Evolutionary conservation across 2,797 vertebrate genomes (phyloP).

Genomic region (Girardinus metallicus): DNA sequence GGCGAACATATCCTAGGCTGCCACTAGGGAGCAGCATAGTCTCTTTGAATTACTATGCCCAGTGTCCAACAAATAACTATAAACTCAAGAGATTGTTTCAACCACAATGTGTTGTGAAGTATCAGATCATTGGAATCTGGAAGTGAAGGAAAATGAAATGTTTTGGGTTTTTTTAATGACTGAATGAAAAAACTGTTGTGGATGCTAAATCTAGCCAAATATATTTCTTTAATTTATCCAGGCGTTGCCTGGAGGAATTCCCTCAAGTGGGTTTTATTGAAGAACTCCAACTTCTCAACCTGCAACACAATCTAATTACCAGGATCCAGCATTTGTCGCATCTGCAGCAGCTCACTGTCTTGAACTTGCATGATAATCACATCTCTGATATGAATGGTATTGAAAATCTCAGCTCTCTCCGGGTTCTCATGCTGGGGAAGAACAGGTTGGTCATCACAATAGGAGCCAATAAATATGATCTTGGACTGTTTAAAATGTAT

Average conservation of each 20-base stretch:
- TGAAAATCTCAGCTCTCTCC: conserved; percentile 85
- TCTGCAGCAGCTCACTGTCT: conserved; percentile 87
- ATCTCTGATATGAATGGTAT: conserved; percentile 91
- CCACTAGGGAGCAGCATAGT: conserved; percentile 79
- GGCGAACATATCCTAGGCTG: conserved; percentile 16
- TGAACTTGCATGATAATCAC: conserved; percentile 93
- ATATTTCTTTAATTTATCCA: conserved; percentile 50
- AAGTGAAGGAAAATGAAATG: not conserved
- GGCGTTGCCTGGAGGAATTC: conserved; percentile 86
- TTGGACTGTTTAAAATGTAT: not conserved
- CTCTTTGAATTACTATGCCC: conserved; percentile 23
- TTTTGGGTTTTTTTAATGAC: not conserved
- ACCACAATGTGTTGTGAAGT: not conserved
- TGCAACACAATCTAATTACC: conserved; percentile 93
- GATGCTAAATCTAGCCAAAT: not conserved
- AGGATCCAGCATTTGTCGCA: conserved; percentile 88
- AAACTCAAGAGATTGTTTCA: conserved; percentile 1
- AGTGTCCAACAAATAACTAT: not conserved
- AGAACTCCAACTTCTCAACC: conserved; percentile 88
- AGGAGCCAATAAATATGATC: conserved; percentile 5
- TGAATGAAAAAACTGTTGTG: not conserved
- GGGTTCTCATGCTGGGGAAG: conserved; percentile 91
- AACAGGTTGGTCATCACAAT: conserved; percentile 86
- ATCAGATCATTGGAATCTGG: conserved; percentile 11
- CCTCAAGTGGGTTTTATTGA: conserved; percentile 86